Base-by-base conservation (phyloP, 2,797 vertebrate species). In the Merluccius polli region DNA sequence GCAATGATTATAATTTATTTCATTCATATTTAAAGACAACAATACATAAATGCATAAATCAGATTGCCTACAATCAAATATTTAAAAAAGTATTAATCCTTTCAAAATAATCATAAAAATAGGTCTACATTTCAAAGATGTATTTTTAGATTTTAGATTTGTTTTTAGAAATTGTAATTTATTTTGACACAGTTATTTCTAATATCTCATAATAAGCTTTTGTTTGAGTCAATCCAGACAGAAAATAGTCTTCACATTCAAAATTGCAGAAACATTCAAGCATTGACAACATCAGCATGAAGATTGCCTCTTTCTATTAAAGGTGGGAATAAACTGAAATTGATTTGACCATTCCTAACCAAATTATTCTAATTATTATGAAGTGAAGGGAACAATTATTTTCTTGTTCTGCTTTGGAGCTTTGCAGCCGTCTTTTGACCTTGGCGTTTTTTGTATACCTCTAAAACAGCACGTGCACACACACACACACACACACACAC, bases 381-480 rank as follows among this genome's bases (percentile, higher is more conserved):
- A 48, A 21, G 44, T 21, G 44, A 48, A 21, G 16, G 16, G 44
- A 18, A 48, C 41, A 21, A 48, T 15, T n/a, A n/a, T n/a, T n/a
- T n/a, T n/a, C n/a, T n/a, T n/a, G n/a, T n/a, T n/a, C n/a, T n/a
- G n/a, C n/a, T n/a, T n/a, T n/a, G n/a, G n/a, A n/a, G n/a, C n/a
- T n/a, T n/a, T n/a, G n/a, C n/a, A n/a, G n/a, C n/a, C n/a, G 85
- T 88, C 86, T 82, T 88, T 81, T 91, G 88, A 87, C 89, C 76
- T 89, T 48, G 16, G 44, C 18, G 12, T 21, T 48, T 18, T 48
- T 59, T 59, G 81, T 85, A 74, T 83, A 75, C 27, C 76, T 84
- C 80, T 76, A 90, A 90, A 91, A 87, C 88, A 85, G 90, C 76
- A 90, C 90, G 90, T 68, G 84, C 44, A 52, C 16, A 52, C 44